Percentiles rank a stretch among this genome's conserved stretches.
Conservation (phyloP, 2,888 invertebrate species). For the Oxyteleia sp. region DNA sequence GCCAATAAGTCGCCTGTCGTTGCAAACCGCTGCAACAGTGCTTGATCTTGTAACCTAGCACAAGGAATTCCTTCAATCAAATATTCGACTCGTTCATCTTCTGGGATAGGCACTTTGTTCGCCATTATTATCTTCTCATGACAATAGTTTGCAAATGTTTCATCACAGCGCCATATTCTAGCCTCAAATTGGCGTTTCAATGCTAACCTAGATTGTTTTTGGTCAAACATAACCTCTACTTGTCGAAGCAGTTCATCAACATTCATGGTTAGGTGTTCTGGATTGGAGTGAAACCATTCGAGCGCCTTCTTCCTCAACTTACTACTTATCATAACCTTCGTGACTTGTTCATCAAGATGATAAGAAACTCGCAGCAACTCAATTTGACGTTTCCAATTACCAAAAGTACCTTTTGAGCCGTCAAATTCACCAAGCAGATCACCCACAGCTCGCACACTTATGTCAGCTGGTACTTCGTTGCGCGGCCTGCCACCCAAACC, state of each 20-base stretch:
- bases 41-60: constrained; percentile 10
- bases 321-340: neutral
- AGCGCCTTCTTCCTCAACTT: constrained; percentile 3
- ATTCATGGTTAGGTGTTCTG: constrained; percentile 1
- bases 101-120: constrained; percentile 13
- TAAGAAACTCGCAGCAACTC: neutral
- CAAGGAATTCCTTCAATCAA: constrained; percentile 8
- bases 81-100: constrained; percentile 9
- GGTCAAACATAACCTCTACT: neutral
- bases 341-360: neutral
- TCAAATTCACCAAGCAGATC: constrained; percentile 10
- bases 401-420: neutral
- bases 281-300: constrained; percentile 34
- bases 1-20: constrained; percentile 1
- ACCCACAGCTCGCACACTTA: neutral
- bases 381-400: neutral
- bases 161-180: neutral
- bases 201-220: neutral
- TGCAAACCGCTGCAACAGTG: constrained; percentile 9
- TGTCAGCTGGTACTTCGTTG: neutral
- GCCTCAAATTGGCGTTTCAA: constrained; percentile 2
- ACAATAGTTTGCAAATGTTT: constrained; percentile 7
- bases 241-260: neutral
- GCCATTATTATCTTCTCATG: constrained; percentile 15
- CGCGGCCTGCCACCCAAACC: neutral